Evolutionary conservation across 1,140 invertebrate species (phyloP).

Genomic region (Venturia canescens): DNA sequence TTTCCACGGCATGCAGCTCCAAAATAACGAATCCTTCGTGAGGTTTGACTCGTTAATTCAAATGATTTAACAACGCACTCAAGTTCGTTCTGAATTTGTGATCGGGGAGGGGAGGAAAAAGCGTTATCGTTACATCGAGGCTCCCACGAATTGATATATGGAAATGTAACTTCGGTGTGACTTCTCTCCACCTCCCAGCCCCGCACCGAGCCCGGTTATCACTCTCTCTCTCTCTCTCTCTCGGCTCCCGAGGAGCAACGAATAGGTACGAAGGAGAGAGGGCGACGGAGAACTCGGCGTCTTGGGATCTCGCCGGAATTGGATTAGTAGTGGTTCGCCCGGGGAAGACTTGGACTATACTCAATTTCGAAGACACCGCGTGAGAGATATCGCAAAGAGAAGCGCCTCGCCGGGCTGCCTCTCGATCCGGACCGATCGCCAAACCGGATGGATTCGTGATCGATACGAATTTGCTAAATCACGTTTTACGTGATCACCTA

Average conservation of each 20-base stretch:
- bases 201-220: slow-evolving; percentile 53
- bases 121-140: too few species aligned
- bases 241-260: slow-evolving; percentile 46
- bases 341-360: slow-evolving; percentile 77
- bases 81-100: too few species aligned
- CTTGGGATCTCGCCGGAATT: slow-evolving; percentile 75
- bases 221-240: slow-evolving; percentile 35
- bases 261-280: slow-evolving; percentile 39
- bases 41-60: too few species aligned
- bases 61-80: too few species aligned
- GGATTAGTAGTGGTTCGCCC: slow-evolving; percentile 77
- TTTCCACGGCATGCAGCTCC: too few species aligned
- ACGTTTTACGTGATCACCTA: slow-evolving; percentile 78
- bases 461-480: slow-evolving; percentile 76
- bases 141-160: too few species aligned
- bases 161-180: neutral
- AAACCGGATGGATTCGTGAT: slow-evolving; percentile 63
- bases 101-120: too few species aligned
- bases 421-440: neutral
- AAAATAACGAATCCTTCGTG: too few species aligned
- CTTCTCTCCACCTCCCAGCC: slow-evolving; percentile 39
- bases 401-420: neutral
- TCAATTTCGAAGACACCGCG: slow-evolving; percentile 74
- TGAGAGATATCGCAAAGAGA: slow-evolving; percentile 64
- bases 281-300: slow-evolving; percentile 59